Base-by-base conservation (phyloP, 2,113 vertebrate genomes). In the Bucco capensis region DNA sequence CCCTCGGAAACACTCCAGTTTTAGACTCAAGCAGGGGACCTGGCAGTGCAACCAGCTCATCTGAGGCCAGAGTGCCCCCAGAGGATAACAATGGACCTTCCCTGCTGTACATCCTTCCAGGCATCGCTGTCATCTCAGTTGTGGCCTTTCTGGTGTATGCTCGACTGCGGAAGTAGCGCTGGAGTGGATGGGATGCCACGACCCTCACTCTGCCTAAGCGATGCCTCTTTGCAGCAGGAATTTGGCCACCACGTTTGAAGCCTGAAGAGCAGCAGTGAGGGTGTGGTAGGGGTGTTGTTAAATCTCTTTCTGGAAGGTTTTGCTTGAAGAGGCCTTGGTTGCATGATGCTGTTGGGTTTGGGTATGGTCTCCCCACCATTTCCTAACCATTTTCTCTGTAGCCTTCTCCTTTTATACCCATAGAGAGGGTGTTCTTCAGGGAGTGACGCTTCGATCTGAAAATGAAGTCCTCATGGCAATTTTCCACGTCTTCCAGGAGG, bases 281-380 rank as follows among this genome's bases (percentile, higher is more conserved):
- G 24, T 9, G 28, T 2, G 1, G 14, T 37, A 47, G 76, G 33
- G 51, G 24, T 0, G 0, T 15, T 64, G 24, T 70, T 86, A 54
- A 71, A 77, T 91, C 64, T 86, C 47, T 15, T 71, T 38, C 73
- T 51, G 19, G 47, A 67, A 74, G 38, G 44, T 92, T 93, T 64
- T 80, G 46, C 89, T 67, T 61, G 57, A 84, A 92, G 77, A 81
- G 54, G 91, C 81, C 91, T 94, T 92, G 87, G 49, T 79, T 93
- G 62, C 0, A 0, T 12, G 66, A 65, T 78, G 70, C 94, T 91
- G 46, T 75, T 87, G 74, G 70, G 50, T 94, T 94, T 81, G 79
- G 44, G 58, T 84, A 35, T 57, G 13, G 44, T 88, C 23, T 14
- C 11, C 22, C 10, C 15, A 2, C 35, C 7, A 2, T 40, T 84